phyloP scores from a whole-genome alignment of 2,113 vertebrate genomes.

The Pelobates fuscus region DNA sequence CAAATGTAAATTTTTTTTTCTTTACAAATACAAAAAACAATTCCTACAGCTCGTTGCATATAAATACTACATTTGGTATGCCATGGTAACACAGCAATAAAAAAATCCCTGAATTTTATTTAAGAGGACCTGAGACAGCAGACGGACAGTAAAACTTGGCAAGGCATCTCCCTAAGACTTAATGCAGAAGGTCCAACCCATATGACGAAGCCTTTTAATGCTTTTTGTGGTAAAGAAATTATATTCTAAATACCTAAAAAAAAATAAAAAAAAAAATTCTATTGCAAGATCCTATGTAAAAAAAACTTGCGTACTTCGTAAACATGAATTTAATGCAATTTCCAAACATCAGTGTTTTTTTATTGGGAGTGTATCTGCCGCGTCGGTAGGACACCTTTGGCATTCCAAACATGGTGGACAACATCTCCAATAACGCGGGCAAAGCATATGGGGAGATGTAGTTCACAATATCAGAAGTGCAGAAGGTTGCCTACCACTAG shows the following conservation, averaged over 20 bases:
- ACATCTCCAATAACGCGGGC: too few relatives aligned
- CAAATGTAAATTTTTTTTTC: conserved; percentile 70
- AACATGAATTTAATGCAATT: background rate
- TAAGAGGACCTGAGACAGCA: conserved; percentile 70
- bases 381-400: too few relatives aligned
- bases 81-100: conserved; percentile 65
- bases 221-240: conserved; percentile 54
- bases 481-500: too few relatives aligned
- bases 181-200: conserved; percentile 58
- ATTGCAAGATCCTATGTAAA: background rate
- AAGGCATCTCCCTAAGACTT: conserved; percentile 61
- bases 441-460: too few relatives aligned
- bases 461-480: too few relatives aligned
- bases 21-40: conserved; percentile 67
- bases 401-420: too few relatives aligned
- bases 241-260: background rate
- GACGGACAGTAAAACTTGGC: conserved; percentile 52
- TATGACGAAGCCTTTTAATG: conserved; percentile 57
- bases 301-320: background rate
- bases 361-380: too few relatives aligned
- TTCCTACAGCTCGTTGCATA: conserved; percentile 70
- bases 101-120: conserved; percentile 70
- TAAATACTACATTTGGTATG: conserved; percentile 79
- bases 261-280: background rate
- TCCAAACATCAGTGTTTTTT: too few relatives aligned